Evolutionary conservation across 2,797 vertebrate species (phyloP).

Genomic region (Buphagus erythrorhynchus): DNA sequence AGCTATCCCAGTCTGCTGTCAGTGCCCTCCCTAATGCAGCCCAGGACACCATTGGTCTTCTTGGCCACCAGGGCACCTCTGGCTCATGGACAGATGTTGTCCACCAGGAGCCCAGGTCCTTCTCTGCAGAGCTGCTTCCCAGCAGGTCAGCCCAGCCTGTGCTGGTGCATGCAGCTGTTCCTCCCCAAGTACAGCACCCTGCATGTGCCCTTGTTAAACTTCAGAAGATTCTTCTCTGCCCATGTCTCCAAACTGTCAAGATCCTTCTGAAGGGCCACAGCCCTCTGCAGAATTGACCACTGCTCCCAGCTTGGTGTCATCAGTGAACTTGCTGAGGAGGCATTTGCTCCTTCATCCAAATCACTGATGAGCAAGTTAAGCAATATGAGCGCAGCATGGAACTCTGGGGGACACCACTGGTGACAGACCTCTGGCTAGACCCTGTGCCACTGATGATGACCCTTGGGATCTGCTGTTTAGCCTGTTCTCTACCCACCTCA

Average conservation of each 20-base stretch:
- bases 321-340: neutral
- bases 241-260: neutral
- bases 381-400: neutral
- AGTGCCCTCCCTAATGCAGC: neutral
- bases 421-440: neutral
- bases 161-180: fast-evolving
- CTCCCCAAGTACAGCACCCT: fast-evolving
- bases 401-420: neutral
- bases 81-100: neutral
- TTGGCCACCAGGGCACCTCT: neutral
- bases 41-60: neutral
- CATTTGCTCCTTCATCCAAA: neutral
- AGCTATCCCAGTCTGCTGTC: fast-evolving
- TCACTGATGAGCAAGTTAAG: neutral
- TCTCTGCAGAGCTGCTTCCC: neutral
- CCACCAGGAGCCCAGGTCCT: neutral
- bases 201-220: neutral
- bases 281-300: fast-evolving
- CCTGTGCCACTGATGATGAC: neutral
- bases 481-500: neutral
- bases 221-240: neutral
- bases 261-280: neutral
- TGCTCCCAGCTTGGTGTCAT: neutral
- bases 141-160: neutral
- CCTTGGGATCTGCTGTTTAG: neutral